phyloP scores from a whole-genome alignment of 1,140 invertebrate species.

The Conus ventricosus region DNA sequence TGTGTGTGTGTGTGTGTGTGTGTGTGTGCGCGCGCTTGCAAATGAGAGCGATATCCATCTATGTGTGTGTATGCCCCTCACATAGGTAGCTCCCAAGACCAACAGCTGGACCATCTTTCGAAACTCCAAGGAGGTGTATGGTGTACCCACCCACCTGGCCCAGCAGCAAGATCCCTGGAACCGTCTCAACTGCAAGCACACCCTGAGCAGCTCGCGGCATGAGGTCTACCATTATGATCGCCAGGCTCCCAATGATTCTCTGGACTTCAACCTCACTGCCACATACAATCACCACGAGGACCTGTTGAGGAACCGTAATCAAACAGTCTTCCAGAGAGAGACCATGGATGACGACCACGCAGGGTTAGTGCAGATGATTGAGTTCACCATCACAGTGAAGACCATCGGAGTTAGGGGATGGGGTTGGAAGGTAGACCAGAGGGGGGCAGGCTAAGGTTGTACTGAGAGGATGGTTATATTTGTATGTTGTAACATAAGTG shows the following conservation, averaged over 20 bases:
- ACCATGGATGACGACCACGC: conserved; percentile 67
- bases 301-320: conserved; percentile 67
- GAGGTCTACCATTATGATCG: conserved; percentile 71
- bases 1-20: too few species aligned
- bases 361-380: conserved; percentile 55
- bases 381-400: not conserved
- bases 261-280: conserved; percentile 74
- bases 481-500: not conserved
- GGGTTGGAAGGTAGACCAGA: not conserved
- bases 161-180: conserved; percentile 72
- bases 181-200: conserved; percentile 66
- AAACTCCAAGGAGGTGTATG: not conserved
- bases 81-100: conserved; percentile 12
- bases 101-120: conserved; percentile 20
- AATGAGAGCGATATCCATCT: too few species aligned
- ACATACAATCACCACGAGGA: conserved; percentile 73
- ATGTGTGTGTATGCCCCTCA: too few species aligned
- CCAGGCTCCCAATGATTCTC: conserved; percentile 70
- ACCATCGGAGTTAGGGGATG: not conserved
- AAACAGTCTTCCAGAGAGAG: conserved; percentile 71
- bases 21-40: too few species aligned
- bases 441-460: not conserved
- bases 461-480: not conserved
- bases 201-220: conserved; percentile 66
- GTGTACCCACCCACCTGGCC: conserved; percentile 64